A percentile compares a stretch with the other conserved stretches of the same genome.
phyloP scores from a whole-genome alignment of 35 echinoderm and acorn worm genomes.

The Anneissia japonica region DNA sequence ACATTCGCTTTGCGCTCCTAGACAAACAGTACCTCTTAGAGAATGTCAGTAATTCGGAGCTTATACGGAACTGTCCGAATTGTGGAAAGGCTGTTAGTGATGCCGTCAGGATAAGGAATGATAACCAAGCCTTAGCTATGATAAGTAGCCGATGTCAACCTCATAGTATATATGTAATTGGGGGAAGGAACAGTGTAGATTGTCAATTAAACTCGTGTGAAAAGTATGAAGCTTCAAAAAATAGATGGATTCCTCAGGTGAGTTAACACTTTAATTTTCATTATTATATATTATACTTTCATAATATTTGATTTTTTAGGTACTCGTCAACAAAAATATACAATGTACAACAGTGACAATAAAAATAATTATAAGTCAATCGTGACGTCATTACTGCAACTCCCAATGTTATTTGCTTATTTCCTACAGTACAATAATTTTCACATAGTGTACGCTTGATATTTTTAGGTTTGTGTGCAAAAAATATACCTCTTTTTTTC shows the following conservation, averaged over 20 bases:
- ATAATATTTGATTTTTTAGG: too few relatives aligned
- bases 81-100: constrained; percentile 64
- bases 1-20: constrained; percentile 78
- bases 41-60: constrained; percentile 75
- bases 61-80: constrained; percentile 67
- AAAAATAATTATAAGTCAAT: too few relatives aligned
- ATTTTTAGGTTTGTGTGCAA: too few relatives aligned
- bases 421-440: too few relatives aligned
- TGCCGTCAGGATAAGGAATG: constrained; percentile 80
- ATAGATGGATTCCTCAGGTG: constrained; percentile 97
- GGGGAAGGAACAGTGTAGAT: constrained; percentile 79
- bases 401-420: too few relatives aligned
- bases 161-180: constrained; percentile 82
- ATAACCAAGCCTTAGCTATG: constrained; percentile 88
- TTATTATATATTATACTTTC: too few relatives aligned
- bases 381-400: too few relatives aligned
- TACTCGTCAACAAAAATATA: too few relatives aligned
- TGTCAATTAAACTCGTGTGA: constrained; percentile 94
- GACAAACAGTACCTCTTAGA: constrained; percentile 83
- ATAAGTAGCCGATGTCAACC: constrained; percentile 83
- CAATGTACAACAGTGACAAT: too few relatives aligned
- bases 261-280: too few relatives aligned
- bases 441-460: too few relatives aligned
- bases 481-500: too few relatives aligned
- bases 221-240: constrained; percentile 72